Evolutionary conservation across 1,140 invertebrate species (phyloP).

Genomic region (Acyrthosiphon pisum): DNA sequence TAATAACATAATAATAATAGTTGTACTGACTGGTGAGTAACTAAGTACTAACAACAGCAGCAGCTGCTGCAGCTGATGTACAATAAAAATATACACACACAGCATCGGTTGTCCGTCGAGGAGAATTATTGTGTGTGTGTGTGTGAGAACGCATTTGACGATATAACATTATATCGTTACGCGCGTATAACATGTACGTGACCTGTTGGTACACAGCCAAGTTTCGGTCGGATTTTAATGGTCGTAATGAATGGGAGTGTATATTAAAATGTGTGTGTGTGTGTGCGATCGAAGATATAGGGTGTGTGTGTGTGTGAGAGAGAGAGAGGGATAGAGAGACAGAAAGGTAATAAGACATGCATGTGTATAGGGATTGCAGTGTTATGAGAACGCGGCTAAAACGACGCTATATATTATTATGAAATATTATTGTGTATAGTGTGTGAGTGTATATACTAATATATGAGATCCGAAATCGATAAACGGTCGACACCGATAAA

Average conservation of each 20-base stretch:
- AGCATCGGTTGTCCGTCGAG: background rate
- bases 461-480: background rate
- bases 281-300: background rate
- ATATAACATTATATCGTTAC: background rate
- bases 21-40: background rate
- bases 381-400: background rate
- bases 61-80: background rate
- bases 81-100: background rate
- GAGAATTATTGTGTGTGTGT: slow-evolving; percentile 1
- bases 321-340: background rate
- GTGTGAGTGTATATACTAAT: background rate
- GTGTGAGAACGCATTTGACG: background rate
- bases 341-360: background rate
- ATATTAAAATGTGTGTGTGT: background rate
- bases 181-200: background rate
- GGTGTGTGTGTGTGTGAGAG: background rate
- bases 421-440: no score
- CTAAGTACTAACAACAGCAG: background rate
- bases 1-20: background rate
- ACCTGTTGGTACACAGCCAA: background rate
- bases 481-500: background rate
- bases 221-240: slow-evolving; percentile 34
- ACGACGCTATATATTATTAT: background rate
- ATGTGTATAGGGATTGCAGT: background rate
- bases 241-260: background rate